phyloP scores from a whole-genome alignment of 2,797 vertebrate species.

The Huso huso region DNA sequence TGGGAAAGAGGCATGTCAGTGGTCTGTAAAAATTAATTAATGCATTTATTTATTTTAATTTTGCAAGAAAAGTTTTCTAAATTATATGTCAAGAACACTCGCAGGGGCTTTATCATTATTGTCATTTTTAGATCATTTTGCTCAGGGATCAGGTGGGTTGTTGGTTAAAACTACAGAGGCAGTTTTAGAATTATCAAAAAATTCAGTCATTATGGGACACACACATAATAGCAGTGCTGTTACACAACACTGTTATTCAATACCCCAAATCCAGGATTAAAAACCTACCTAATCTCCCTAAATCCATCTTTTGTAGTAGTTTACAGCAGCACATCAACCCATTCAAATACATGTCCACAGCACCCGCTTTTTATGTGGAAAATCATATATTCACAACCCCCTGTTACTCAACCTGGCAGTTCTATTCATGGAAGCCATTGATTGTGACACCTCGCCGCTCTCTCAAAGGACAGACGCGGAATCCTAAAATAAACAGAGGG shows the following conservation, averaged over 20 bases:
- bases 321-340: conserved; percentile 48
- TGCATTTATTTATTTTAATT: too few relatives aligned
- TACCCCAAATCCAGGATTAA: conserved; percentile 50
- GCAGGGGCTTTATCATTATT: too few relatives aligned
- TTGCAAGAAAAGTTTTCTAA: too few relatives aligned
- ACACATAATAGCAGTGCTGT: conserved; percentile 31
- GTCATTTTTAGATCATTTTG: too few relatives aligned
- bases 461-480: not conserved
- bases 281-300: conserved; percentile 42
- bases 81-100: too few relatives aligned
- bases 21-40: too few relatives aligned
- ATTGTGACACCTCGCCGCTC: not conserved
- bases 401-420: conserved; percentile 30
- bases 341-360: conserved; percentile 38
- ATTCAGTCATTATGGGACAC: conserved; percentile 30
- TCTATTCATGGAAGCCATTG: conserved; percentile 22
- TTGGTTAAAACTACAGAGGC: not conserved
- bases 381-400: conserved; percentile 30
- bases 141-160: too few relatives aligned
- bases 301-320: conserved; percentile 52
- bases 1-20: too few relatives aligned
- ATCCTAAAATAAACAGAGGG: conserved; percentile 7
- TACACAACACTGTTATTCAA: conserved; percentile 33
- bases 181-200: conserved; percentile 17
- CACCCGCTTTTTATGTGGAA: conserved; percentile 29